Evolutionary conservation across 1,140 invertebrate species (phyloP).

Genomic region (Leptopilina clavipes): DNA sequence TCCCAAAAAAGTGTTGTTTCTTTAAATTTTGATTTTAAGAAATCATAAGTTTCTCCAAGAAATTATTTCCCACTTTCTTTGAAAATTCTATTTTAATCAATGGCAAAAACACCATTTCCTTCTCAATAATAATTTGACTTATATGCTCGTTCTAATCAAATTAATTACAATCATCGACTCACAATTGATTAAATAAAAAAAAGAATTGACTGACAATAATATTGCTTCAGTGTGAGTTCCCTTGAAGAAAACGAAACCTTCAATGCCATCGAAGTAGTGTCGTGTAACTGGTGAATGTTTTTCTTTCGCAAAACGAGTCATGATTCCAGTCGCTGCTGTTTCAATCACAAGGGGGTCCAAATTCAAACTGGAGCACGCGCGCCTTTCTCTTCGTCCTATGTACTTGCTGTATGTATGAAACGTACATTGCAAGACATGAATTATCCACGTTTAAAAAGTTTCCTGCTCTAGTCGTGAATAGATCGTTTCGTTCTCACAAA

Average conservation of each 20-base stretch:
- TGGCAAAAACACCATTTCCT: too few relatives aligned
- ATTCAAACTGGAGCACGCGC: constrained; percentile 45
- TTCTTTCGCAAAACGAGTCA: constrained; percentile 45
- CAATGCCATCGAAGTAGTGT: neutral
- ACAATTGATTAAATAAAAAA: neutral
- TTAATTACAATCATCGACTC: neutral
- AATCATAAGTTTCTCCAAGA: too few relatives aligned
- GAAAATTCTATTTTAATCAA: too few relatives aligned
- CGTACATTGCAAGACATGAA: constrained; percentile 32
- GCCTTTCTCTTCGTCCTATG: constrained; percentile 46
- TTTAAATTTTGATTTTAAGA: too few relatives aligned
- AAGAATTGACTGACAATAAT: neutral
- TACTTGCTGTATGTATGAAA: constrained; percentile 42
- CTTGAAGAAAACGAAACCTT: constrained; percentile 9
- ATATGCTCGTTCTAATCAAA: neutral
- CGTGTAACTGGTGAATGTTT: constrained; percentile 49
- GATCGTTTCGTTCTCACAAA: neutral
- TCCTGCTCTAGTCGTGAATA: neutral
- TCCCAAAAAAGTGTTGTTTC: neutral
- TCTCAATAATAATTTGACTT: too few relatives aligned
- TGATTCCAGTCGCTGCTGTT: constrained; percentile 38
- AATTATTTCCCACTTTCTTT: too few relatives aligned
- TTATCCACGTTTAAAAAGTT: constrained; percentile 33
- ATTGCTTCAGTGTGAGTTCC: neutral
- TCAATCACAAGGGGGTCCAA: constrained; percentile 41